Percentiles rank a stretch among this genome's conserved stretches.
Evolutionary conservation across 2,113 vertebrate species (phyloP).

Genomic region (Heteronetta atricapilla): DNA sequence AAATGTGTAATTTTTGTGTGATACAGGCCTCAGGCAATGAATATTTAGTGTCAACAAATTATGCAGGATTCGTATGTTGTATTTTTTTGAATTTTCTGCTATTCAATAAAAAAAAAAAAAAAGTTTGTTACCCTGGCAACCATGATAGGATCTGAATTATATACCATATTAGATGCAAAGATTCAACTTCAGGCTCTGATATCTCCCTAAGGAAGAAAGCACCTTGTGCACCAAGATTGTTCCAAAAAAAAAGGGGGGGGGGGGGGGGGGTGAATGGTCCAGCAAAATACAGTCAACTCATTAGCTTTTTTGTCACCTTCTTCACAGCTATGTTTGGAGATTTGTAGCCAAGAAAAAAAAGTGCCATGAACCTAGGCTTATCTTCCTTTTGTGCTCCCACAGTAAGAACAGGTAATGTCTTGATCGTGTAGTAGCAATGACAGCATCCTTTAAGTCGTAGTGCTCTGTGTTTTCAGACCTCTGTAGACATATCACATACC

Average conservation of each 20-base stretch:
- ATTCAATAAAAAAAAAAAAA: neutral
- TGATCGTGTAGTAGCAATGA: neutral
- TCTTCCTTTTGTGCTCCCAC: neutral
- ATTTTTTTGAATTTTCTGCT: neutral
- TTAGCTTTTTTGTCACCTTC: neutral
- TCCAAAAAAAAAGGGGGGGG: neutral
- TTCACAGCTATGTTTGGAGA: fast-evolving
- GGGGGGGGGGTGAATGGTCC: no score
- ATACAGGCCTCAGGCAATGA: neutral
- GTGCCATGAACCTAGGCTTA: neutral
- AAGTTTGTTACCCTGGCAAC: conserved; percentile 36
- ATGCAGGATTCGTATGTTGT: neutral
- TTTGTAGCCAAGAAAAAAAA: neutral
- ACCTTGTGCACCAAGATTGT: neutral
- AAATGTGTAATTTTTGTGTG: conserved; percentile 24
- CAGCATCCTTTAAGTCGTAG: neutral
- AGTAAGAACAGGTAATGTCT: neutral
- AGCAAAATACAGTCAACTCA: neutral
- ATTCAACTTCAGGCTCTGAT: neutral
- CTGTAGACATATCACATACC: no score
- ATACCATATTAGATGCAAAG: neutral
- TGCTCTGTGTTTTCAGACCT: neutral
- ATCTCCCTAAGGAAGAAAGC: neutral
- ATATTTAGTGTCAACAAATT: neutral
- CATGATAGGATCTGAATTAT: neutral